Percentiles rank a stretch among this genome's conserved stretches.
phyloP scores from a whole-genome alignment of 2,113 vertebrate genomes.

The Aramus guarauna region DNA sequence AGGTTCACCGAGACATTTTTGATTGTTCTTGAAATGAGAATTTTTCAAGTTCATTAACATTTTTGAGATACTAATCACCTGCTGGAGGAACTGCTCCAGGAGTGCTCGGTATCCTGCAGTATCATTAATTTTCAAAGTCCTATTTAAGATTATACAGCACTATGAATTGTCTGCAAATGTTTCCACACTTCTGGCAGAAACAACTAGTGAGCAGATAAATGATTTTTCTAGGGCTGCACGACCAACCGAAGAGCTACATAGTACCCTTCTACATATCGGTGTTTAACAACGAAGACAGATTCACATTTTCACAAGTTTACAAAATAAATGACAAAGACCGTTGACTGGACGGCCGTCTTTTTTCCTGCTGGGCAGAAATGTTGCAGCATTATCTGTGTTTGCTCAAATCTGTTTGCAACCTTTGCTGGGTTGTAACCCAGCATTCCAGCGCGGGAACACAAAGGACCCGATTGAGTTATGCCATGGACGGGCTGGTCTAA shows the following conservation, averaged over 20 bases:
- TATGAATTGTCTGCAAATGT: not conserved
- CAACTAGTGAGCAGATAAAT: not conserved
- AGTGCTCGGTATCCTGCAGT: not conserved
- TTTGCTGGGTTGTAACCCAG: constrained; percentile 2
- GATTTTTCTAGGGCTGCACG: not conserved
- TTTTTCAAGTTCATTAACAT: not conserved
- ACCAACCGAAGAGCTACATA: not conserved
- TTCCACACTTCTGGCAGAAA: not conserved
- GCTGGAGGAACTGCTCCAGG: not conserved
- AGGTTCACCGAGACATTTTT: not conserved
- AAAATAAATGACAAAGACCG: not conserved
- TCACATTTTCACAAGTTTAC: not conserved
- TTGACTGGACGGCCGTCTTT: not conserved
- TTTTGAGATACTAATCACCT: not conserved
- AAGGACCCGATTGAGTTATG: not conserved
- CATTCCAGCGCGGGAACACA: not conserved
- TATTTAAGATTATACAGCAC: not conserved
- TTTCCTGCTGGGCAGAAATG: not conserved
- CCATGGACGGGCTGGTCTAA: not conserved
- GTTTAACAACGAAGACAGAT: not conserved
- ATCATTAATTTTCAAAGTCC: not conserved
- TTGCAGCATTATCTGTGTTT: constrained; percentile 29
- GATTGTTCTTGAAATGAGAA: not conserved
- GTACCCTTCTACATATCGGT: not conserved
- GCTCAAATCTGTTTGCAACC: constrained; percentile 9